A percentile compares a stretch with the other conserved stretches of the same genome.
Evolutionary conservation across 2,113 vertebrate genomes (phyloP).

Genomic region (Microcebus jonahi): DNA sequence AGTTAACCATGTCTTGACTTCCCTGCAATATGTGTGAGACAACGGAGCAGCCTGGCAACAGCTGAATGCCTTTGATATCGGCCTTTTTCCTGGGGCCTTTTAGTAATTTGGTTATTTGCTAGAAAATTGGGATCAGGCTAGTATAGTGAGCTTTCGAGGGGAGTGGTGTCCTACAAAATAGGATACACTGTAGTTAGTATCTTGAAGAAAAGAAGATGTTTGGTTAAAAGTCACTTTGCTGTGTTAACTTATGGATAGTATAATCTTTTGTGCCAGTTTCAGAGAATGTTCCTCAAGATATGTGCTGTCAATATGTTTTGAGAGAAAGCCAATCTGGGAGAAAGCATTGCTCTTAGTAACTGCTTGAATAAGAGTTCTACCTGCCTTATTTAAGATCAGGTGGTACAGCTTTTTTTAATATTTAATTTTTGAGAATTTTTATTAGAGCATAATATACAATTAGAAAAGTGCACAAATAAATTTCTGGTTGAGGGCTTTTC

Average conservation of each 20-base stretch:
- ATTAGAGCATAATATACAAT: not conserved
- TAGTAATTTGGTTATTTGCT: not conserved
- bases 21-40: not conserved
- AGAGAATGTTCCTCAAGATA: not conserved
- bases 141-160: not conserved
- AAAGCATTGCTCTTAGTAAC: slow-evolving; percentile 4
- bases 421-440: not conserved
- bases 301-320: not conserved
- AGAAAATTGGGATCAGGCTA: not conserved
- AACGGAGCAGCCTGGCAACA: not conserved
- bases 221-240: not conserved
- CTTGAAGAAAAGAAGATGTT: not conserved
- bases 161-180: not conserved
- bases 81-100: not conserved
- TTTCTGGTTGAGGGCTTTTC: not conserved
- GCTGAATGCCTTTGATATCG: not conserved
- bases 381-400: not conserved
- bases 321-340: not conserved
- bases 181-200: not conserved
- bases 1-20: not conserved
- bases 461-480: not conserved
- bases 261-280: not conserved
- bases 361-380: not conserved
- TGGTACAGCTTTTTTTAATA: not conserved
- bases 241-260: not conserved